Conservation (phyloP, 2,888 invertebrate species). For the Acheta domesticus region DNA sequence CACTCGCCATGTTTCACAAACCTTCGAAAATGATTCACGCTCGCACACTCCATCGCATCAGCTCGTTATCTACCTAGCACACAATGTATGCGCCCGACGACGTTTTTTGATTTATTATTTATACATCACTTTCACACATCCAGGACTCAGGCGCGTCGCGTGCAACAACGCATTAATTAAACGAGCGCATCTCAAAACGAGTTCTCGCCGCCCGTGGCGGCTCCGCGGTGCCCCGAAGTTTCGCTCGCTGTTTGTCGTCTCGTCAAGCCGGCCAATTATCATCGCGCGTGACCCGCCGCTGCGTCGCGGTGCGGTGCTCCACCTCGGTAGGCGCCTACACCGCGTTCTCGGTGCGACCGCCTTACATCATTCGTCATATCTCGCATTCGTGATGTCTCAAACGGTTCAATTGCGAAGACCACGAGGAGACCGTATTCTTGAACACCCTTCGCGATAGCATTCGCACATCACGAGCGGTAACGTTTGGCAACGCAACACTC, state of each 20-base stretch:
- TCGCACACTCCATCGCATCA: neutral
- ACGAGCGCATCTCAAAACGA: neutral
- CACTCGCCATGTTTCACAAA: neutral
- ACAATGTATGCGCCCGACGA: neutral
- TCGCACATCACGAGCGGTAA: no score
- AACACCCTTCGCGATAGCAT: no score
- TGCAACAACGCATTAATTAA: neutral
- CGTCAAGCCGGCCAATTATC: neutral
- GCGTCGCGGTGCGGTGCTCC: neutral
- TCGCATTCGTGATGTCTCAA: no score
- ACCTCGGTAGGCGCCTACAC: no score
- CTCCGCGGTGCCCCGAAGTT: neutral
- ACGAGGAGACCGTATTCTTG: no score
- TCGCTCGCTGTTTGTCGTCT: neutral
- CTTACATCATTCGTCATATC: no score
- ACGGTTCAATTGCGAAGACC: no score
- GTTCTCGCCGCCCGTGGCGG: neutral
- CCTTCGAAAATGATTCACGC: neutral
- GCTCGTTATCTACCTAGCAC: neutral
- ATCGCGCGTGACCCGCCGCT: neutral
- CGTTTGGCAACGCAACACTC: no score
- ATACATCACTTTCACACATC: neutral
- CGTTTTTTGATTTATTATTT: neutral
- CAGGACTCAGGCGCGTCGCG: neutral
- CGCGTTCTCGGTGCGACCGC: no score